Evolutionary conservation across 2,797 vertebrate genomes (phyloP).

Genomic region (Phylloscopus collybita): DNA sequence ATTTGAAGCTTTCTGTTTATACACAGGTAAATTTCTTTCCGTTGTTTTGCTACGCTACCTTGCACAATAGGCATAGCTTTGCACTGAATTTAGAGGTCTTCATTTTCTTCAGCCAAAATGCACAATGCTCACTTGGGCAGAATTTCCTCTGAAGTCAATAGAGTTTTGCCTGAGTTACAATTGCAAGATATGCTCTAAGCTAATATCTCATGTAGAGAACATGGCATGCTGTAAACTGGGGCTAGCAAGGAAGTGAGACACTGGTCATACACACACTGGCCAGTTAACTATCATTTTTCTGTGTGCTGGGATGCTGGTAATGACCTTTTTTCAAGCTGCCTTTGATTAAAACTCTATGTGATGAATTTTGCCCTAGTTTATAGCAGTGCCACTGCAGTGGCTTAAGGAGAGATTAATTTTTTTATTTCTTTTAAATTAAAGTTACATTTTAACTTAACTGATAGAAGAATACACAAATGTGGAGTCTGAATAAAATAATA

Average conservation of each 20-base stretch:
- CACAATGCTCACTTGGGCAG: not conserved
- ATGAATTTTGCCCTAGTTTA: not conserved
- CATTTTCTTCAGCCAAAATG: not conserved
- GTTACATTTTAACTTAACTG: not conserved
- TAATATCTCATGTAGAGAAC: not conserved
- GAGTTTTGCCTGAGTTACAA: not conserved
- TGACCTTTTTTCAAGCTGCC: not conserved
- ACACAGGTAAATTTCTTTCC: slow-evolving; percentile 59
- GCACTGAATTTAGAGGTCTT: not conserved
- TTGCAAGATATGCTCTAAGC: not conserved
- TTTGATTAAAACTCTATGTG: not conserved
- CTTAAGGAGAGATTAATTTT: not conserved
- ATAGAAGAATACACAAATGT: not conserved
- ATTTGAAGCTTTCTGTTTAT: not conserved
- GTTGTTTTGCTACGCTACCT: not conserved
- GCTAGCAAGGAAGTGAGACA: not conserved
- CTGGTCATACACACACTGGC: not conserved
- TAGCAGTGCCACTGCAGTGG: not conserved
- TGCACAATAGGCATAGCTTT: not conserved
- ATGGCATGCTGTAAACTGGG: not conserved
- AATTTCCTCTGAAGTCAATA: not conserved
- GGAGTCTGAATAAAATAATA: not conserved
- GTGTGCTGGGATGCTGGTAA: not conserved
- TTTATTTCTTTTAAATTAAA: not conserved
- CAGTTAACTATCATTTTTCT: not conserved